phyloP scores from a whole-genome alignment of 2,113 vertebrate species.

The Carassius carassius region DNA sequence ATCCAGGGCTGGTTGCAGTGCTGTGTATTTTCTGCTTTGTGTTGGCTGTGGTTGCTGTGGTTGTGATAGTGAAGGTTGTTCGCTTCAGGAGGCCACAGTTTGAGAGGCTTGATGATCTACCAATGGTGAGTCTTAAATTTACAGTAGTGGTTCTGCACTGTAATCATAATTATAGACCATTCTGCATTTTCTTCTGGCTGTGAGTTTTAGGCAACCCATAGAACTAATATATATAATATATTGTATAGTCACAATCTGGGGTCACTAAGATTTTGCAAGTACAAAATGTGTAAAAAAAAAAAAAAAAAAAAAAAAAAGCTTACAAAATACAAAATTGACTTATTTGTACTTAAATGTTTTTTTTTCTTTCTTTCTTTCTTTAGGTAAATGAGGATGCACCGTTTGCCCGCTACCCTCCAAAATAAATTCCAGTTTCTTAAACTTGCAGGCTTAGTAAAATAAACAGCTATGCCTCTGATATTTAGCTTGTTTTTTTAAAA shows the following conservation, averaged over 20 bases:
- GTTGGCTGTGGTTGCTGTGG: slow-evolving; percentile 29
- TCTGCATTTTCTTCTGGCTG: neutral
- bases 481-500: neutral
- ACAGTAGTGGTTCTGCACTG: neutral
- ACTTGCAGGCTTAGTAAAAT: neutral
- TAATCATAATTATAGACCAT: neutral
- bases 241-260: too few relatives aligned
- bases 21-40: slow-evolving; percentile 49
- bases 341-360: neutral
- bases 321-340: neutral
- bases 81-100: slow-evolving; percentile 26
- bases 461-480: neutral
- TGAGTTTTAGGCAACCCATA: neutral
- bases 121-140: slow-evolving; percentile 45
- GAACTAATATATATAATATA: neutral
- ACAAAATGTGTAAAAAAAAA: too few relatives aligned
- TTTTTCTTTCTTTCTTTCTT: neutral
- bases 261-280: neutral
- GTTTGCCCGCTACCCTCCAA: slow-evolving; percentile 49
- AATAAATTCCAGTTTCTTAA: slow-evolving; percentile 18
- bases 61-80: slow-evolving; percentile 39
- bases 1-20: slow-evolving; percentile 46
- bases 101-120: slow-evolving; percentile 50
- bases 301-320: too few relatives aligned
- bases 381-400: slow-evolving; percentile 49